phyloP scores from a whole-genome alignment of 2,797 vertebrate species.

The Margarornis squamiger region DNA sequence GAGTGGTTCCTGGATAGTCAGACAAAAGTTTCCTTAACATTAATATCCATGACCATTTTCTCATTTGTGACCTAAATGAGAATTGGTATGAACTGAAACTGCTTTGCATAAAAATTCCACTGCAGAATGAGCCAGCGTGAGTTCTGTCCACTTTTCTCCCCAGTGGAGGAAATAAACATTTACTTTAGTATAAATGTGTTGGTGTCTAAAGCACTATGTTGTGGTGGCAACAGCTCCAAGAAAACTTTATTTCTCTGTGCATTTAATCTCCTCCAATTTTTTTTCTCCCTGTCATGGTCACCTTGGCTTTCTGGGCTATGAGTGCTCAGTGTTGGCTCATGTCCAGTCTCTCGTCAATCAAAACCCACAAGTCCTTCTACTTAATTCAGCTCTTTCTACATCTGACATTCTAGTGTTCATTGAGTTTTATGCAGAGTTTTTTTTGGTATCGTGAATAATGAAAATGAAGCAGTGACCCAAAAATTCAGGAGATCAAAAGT shows the following conservation, averaged over 20 bases:
- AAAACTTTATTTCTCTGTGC: neutral
- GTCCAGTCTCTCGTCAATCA: neutral
- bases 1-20: neutral
- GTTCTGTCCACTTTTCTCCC: neutral
- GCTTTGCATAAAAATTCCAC: neutral
- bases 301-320: neutral
- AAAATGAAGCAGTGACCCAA: neutral
- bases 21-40: neutral
- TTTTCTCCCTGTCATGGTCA: neutral
- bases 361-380: neutral
- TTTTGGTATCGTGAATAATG: neutral
- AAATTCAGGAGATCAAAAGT: neutral
- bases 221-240: neutral
- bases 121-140: neutral
- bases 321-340: neutral
- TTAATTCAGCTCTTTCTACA: neutral
- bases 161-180: neutral
- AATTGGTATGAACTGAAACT: neutral
- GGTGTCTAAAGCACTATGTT: neutral
- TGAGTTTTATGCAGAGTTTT: neutral
- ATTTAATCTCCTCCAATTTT: neutral
- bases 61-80: neutral
- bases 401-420: neutral
- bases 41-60: neutral
- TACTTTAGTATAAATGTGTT: neutral